A percentile compares a stretch with the other conserved stretches of the same genome.
Conservation (phyloP, 2,113 vertebrate genomes). For the Laticauda laticaudata region DNA sequence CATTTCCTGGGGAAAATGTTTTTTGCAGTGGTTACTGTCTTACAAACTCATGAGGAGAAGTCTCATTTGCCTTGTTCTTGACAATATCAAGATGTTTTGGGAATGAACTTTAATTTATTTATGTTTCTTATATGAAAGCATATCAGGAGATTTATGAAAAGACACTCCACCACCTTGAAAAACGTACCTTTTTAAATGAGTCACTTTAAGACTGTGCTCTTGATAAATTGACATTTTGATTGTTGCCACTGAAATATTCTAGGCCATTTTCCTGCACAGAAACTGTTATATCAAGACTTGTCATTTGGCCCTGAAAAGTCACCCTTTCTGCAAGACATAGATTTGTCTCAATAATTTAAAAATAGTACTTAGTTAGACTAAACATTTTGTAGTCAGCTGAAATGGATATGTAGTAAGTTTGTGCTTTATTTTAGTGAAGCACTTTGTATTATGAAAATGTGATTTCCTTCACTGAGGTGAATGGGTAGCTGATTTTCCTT, state of each 20-base stretch:
- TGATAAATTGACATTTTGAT: conserved; percentile 5
- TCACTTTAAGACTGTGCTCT: neutral
- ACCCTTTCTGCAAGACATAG: neutral
- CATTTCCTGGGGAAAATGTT: neutral
- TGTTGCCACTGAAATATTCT: neutral
- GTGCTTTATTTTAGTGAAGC: neutral
- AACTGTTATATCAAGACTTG: conserved; percentile 1
- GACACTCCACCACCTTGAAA: neutral
- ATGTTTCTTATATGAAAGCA: neutral
- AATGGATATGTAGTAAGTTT: neutral
- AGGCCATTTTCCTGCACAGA: neutral
- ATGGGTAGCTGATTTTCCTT: neutral
- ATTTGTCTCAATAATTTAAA: neutral
- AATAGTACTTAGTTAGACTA: neutral
- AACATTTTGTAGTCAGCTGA: neutral
- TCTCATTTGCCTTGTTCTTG: neutral
- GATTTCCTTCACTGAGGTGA: neutral
- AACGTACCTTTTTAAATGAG: neutral
- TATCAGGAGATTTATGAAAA: neutral
- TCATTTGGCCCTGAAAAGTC: conserved; percentile 17
- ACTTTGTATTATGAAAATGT: neutral
- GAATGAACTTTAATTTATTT: neutral
- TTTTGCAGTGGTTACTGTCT: neutral
- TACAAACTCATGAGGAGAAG: neutral
- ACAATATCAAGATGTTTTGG: neutral